Evolutionary conservation across 2,888 invertebrate genomes (phyloP).

Genomic region (Aspidiotus rigidus): DNA sequence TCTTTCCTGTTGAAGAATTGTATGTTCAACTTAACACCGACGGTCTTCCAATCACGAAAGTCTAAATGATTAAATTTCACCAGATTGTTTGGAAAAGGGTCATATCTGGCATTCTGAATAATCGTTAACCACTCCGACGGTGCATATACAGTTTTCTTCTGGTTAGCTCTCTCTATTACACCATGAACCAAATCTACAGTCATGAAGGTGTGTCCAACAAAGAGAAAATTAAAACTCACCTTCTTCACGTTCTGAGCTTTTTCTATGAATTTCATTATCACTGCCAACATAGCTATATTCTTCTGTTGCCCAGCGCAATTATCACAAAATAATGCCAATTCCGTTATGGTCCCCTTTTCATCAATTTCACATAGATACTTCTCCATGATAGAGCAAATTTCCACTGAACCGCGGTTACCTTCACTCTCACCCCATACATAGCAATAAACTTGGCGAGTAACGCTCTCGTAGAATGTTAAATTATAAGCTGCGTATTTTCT

Average conservation of each 20-base stretch:
- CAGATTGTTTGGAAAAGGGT: slow-evolving; percentile 14
- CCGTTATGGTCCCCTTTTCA: background rate
- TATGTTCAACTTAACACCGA: background rate
- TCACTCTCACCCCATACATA: slow-evolving; percentile 31
- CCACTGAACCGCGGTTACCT: slow-evolving; percentile 17
- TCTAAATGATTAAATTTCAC: slow-evolving; percentile 10
- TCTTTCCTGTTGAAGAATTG: background rate
- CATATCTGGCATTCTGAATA: slow-evolving; percentile 14
- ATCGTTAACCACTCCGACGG: slow-evolving; percentile 7
- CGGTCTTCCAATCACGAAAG: slow-evolving; percentile 18
- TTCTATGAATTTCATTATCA: slow-evolving; percentile 3
- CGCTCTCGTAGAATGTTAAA: slow-evolving; percentile 26
- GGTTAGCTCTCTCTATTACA: background rate
- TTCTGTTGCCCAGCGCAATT: slow-evolving; percentile 16
- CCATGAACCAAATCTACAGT: slow-evolving; percentile 12
- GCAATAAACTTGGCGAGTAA: slow-evolving; percentile 9
- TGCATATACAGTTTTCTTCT: slow-evolving; percentile 13
- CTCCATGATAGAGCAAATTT: slow-evolving; percentile 28
- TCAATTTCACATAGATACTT: slow-evolving; percentile 18
- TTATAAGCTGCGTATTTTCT: slow-evolving; percentile 21
- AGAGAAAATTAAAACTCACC: slow-evolving; percentile 5
- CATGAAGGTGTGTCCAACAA: slow-evolving; percentile 15
- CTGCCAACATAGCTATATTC: slow-evolving; percentile 1
- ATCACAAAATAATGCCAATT: slow-evolving; percentile 13
- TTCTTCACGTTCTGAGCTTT: background rate